Evolutionary conservation across 1,140 invertebrate species (phyloP), one percentile per base, ranked within the genome.

Genomic region (Cydia pomonella): DNA sequence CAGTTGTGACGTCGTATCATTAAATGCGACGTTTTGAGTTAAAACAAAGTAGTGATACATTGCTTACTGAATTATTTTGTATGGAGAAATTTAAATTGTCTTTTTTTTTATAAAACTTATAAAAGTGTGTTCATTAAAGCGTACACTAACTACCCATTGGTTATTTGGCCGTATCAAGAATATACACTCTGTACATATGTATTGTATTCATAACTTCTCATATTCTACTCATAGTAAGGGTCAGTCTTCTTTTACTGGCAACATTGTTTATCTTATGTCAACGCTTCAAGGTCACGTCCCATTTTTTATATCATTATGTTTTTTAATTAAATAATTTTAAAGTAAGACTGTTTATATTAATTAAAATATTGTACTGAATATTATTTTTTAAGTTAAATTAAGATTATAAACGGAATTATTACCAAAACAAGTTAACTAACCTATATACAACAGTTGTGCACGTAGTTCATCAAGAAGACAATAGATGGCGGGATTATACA

Each of bases 241-340:
- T 23, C 53, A 59, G 53, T 12, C 2, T 10, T 23, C 53, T 23
- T 59, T 4, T 59, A 23, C 53, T 59, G 53, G 53, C 53, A 59
- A 59, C 53, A 59, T 23, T 59, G 53, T 59, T 23, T 7, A 12
- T 59, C 53, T 23, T 59, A 59, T 59, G 53, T 59, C 53, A 59
- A 59, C 53, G 9, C 21, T 59, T 59, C 53, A 59, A 59, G 53
- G 53, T 59, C 53, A 59, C 6, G 53, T 59, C 21, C 53, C 53
- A 59, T 59, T 59, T 59, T 59, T 59, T 59, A 21, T 7, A 23
- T 10, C 21, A 23, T 23, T 18, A 18, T 9, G 3, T 59, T 23
- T 59, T 59, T 23, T 23, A 21, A 23, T 59, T 59, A 23, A 9
- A 23, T 59, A 21, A 23, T 23, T 12, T 50, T 1, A 50, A 50